Evolutionary conservation across 2,888 invertebrate species (phyloP), one percentile per base, ranked within the genome.

Genomic region (Lepidocyrtinus sp.): DNA sequence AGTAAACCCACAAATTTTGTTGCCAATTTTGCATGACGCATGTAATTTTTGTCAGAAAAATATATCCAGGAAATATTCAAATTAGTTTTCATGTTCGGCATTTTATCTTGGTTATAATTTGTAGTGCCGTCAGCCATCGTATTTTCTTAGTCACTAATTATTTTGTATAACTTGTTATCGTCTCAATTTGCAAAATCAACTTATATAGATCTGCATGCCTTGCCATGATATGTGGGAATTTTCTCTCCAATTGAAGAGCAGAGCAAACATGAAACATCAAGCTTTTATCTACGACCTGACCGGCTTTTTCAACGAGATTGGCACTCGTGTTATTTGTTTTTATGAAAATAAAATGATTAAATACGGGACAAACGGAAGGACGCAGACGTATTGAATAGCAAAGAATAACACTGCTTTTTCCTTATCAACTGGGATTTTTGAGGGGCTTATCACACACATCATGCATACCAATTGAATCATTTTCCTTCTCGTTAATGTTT

Each of bases 371-470:
- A n/a, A 55, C 55, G 55, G 55, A 55, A 55, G 55, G 55, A 55
- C 55, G 55, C n/a, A n/a, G 21, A 64, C 50, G 9, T 63, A 45
- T 70, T 55, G 59, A 50, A 55, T 55, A 17, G 55, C 0, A 68
- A 46, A 68, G 75, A 75, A 75, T 75, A 75, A 75, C 75, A 68
- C 64, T 45, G 17, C 45, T 26, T 25, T 63, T 50, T 24, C 22
- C 45, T 59, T 68, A 65, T 67, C 25, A 21, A 67, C 24, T 59
- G 67, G 21, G 68, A 21, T 45, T 25, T 36, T 21, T 24, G 27
- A 21, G 25, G n/a, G 26, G 25, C 59, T 55, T 65, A 55, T 55
- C 45, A n/a, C 5, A 26, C 68, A 68, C 68, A 68, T 75, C 75
- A 36, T 7, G 5, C 24, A 67, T n/a, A 55, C 15, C 55, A 55